Base-by-base conservation (phyloP, 2,113 vertebrate species). In the Pantherophis guttatus region DNA sequence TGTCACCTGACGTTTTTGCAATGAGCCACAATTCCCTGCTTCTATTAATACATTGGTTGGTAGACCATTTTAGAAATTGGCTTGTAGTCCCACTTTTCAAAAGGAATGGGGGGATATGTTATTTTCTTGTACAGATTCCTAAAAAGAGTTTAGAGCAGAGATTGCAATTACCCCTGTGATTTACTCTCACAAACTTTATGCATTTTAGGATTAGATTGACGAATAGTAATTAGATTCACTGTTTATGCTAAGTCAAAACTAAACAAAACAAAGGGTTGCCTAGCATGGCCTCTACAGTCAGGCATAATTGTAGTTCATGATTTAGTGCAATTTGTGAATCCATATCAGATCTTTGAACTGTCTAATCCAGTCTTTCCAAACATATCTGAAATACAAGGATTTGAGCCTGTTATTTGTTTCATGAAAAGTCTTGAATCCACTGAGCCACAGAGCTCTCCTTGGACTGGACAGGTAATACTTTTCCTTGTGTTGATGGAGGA, bases 11-110 rank as follows among this genome's bases (percentile, higher is more conserved):
- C 23, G 4, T 65, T 48, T 23, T 21, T 70, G 29, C 89, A 86
- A 39, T 39, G n/a, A 91, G 13, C 94, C 93, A 94, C 94, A 94
- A 90, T 26, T 23, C 21, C 94, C 94, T 95, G 95, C 93, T 95
- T 96, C 93, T 94, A 95, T 95, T 94, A 96, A 95, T 92, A 91
- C 44, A 92, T 17, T 9, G 33, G 57, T 50, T 81, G 75, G 33
- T 44, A 52, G 48, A 52, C 48, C 23, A 50, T 86, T 54, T 53
- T 54, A n/a, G 33, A 75, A 23, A 33, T 0, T 70, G 6, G 6
- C 7, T 23, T 5, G 54, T 33, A 29, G 44, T 11, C 8, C 29
- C 29, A 53, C 9, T 90, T 90, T 65, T 90, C 39, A 52, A 39
- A 50, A 39, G 65, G 21, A 21, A 55, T 24, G 13, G 2, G 12